phyloP scores from a whole-genome alignment of 1,140 invertebrate species.

The Caerostris darwini region DNA sequence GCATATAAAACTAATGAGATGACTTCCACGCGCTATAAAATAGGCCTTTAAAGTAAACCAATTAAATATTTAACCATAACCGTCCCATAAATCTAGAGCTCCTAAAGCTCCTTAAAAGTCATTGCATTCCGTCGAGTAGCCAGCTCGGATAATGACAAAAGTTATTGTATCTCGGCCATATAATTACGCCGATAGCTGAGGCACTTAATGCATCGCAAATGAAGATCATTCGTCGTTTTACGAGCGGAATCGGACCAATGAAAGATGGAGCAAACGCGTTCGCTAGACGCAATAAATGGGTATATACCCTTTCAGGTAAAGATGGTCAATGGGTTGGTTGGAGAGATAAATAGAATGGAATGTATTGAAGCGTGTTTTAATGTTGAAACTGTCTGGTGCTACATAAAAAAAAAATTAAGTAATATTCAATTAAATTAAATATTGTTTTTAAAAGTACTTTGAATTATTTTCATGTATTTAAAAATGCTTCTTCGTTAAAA shows the following conservation, averaged over 20 bases:
- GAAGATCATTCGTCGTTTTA: slow-evolving; percentile 51
- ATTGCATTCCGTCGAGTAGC: neutral
- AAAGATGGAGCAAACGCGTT: neutral
- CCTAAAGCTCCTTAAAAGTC: neutral
- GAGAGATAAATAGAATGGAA: too few relatives aligned
- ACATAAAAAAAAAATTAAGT: too few relatives aligned
- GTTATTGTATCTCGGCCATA: neutral
- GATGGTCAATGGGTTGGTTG: neutral
- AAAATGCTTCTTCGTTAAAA: too few relatives aligned
- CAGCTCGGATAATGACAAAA: neutral
- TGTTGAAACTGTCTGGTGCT: too few relatives aligned
- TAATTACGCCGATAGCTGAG: slow-evolving; percentile 23
- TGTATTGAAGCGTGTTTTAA: too few relatives aligned
- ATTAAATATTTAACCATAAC: slow-evolving; percentile 22
- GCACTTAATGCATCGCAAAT: slow-evolving; percentile 37
- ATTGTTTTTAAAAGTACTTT: too few relatives aligned
- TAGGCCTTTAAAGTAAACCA: slow-evolving; percentile 29
- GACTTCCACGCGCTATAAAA: neutral
- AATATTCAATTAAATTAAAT: too few relatives aligned
- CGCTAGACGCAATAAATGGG: neutral
- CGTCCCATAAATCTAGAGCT: slow-evolving; percentile 25
- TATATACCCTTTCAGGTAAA: neutral
- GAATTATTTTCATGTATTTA: too few relatives aligned
- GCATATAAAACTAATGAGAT: neutral
- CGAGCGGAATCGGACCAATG: neutral